Percentiles rank a stretch among this genome's conserved stretches.
These are phyloP conservation scores for Lethocerus indicus DNA, from an alignment of 1,140 invertebrate species.

Conservation along the genomic window DNA sequence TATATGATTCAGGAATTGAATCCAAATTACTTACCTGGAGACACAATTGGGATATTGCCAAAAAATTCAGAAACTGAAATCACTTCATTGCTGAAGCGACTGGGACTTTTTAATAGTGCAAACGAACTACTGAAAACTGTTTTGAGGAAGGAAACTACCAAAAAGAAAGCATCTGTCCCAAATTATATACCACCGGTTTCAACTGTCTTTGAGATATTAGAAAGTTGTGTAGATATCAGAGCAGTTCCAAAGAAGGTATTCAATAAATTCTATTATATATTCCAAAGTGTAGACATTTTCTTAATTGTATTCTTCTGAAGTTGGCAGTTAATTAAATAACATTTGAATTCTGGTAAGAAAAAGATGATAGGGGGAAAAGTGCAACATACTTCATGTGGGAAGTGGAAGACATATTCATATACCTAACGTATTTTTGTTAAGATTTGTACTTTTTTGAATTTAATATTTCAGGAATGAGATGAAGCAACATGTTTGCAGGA, in stretches of 20 bases:
- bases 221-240: conserved; percentile 5
- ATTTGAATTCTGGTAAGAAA: too few relatives aligned
- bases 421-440: too few relatives aligned
- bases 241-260: conserved; percentile 8
- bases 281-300: neutral
- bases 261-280: neutral
- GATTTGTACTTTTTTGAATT: too few relatives aligned
- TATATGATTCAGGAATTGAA: neutral
- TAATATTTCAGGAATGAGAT: too few relatives aligned
- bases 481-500: too few relatives aligned
- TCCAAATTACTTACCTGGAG: conserved; percentile 1
- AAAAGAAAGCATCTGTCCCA: conserved; percentile 1
- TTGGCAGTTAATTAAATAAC: too few relatives aligned
- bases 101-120: neutral
- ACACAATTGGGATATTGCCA: conserved; percentile 6
- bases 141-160: neutral
- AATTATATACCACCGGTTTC: neutral
- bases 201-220: neutral
- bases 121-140: neutral
- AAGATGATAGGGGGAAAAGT: too few relatives aligned
- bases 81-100: neutral
- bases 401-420: too few relatives aligned
- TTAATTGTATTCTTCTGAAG: too few relatives aligned
- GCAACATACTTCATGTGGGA: too few relatives aligned
- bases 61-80: conserved; percentile 3